These are phyloP conservation scores for Ceryle rudis DNA, from an alignment of 2,797 vertebrate species.

Conservation along the genomic window DNA sequence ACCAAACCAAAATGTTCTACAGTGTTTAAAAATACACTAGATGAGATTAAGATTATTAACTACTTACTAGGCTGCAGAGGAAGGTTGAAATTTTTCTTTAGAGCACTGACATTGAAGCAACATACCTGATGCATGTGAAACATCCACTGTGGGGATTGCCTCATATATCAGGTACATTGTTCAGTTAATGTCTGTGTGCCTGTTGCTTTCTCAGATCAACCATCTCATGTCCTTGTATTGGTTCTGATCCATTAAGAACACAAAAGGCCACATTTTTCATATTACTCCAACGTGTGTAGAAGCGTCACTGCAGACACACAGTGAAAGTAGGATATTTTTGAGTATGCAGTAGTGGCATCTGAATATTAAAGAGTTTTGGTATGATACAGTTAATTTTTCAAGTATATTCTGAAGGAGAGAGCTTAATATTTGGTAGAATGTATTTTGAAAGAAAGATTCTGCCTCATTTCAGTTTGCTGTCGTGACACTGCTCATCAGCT, in stretches of 20 bases:
- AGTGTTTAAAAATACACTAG: neutral
- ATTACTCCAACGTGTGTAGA: neutral
- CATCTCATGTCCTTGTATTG: neutral
- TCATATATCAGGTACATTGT: neutral
- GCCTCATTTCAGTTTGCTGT: neutral
- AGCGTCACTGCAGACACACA: neutral
- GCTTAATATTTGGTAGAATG: neutral
- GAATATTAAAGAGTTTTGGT: neutral
- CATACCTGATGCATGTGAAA: neutral
- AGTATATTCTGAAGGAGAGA: neutral
- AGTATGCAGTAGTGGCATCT: neutral
- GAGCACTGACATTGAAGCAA: neutral
- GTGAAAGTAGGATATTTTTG: neutral
- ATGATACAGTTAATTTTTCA: neutral
- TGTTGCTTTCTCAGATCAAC: slow-evolving; percentile 22
- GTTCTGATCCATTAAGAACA: slow-evolving; percentile 20
- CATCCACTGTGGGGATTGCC: neutral
- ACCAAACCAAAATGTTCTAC: neutral
- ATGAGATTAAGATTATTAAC: slow-evolving; percentile 1
- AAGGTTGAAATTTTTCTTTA: neutral
- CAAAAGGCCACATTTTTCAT: slow-evolving; percentile 29
- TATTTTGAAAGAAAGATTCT: slow-evolving; percentile 19
- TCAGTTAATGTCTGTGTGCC: neutral
- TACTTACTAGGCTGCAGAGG: neutral
- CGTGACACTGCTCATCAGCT: slow-evolving; percentile 47